Conservation (phyloP, 2,113 vertebrate species). For the Serilophus lunatus region DNA sequence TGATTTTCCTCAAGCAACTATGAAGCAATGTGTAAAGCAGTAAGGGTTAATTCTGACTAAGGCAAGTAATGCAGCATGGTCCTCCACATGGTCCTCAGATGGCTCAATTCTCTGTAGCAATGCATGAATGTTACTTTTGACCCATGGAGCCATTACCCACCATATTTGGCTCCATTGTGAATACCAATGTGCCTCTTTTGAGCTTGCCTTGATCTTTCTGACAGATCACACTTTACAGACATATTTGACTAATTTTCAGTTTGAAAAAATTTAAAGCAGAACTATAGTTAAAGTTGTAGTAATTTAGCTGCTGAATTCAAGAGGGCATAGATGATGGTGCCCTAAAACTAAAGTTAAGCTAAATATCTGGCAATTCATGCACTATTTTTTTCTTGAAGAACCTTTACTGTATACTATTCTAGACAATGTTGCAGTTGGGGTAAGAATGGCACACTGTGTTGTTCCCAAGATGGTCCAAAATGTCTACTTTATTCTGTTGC, state of each 20-base stretch:
- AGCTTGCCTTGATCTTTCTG: not conserved
- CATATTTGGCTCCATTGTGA: not conserved
- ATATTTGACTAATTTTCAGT: not conserved
- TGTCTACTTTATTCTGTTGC: no score
- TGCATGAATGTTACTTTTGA: not conserved
- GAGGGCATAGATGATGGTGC: not conserved
- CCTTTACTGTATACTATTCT: not conserved
- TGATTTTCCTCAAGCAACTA: not conserved
- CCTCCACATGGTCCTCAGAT: not conserved
- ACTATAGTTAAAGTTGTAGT: not conserved
- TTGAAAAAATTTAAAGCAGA: not conserved
- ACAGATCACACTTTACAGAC: not conserved
- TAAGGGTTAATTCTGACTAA: not conserved
- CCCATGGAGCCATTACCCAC: not conserved
- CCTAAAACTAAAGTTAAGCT: not conserved
- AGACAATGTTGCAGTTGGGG: no score
- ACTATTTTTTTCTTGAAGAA: not conserved
- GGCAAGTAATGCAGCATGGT: rapidly evolving
- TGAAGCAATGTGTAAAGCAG: not conserved
- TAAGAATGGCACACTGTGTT: no score
- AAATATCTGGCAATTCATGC: not conserved
- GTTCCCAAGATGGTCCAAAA: no score
- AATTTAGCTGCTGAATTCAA: not conserved
- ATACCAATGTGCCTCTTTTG: not conserved
- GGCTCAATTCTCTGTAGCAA: not conserved